Conservation (phyloP, 2,888 invertebrate species). For the Stenchaetothrips biformis region DNA sequence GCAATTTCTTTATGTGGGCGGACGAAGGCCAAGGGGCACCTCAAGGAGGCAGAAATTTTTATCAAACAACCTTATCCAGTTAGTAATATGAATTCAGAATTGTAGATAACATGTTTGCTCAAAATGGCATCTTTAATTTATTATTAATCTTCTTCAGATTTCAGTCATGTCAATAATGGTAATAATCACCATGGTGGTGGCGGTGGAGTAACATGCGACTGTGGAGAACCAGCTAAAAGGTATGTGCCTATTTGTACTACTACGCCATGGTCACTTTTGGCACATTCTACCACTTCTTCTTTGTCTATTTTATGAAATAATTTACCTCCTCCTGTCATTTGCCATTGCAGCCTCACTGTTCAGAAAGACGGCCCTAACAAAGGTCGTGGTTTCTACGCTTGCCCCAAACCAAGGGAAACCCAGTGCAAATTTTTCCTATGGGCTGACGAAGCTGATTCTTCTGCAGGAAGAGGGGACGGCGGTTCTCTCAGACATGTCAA, state of each 20-base stretch:
- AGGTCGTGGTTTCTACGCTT: conserved; percentile 74
- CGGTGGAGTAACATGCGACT: conserved; percentile 52
- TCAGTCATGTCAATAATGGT: conserved; percentile 26
- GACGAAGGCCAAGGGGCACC: conserved; percentile 34
- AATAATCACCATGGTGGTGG: conserved; percentile 31
- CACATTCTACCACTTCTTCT: conserved; percentile 8
- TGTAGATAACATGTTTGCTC: too few relatives aligned
- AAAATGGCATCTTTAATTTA: too few relatives aligned
- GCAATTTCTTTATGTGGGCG: conserved; percentile 74
- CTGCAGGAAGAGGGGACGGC: background rate
- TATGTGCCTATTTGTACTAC: conserved; percentile 38
- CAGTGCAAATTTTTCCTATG: conserved; percentile 53
- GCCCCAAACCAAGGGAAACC: conserved; percentile 52
- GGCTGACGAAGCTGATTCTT: conserved; percentile 45
- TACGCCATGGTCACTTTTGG: background rate
- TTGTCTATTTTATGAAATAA: too few relatives aligned
- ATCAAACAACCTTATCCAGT: background rate
- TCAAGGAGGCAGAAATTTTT: background rate
- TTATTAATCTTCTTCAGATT: conserved; percentile 15
- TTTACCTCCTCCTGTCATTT: conserved; percentile 6
- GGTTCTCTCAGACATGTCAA: conserved; percentile 22
- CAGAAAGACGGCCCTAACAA: conserved; percentile 81
- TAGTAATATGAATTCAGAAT: background rate
- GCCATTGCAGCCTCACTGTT: conserved; percentile 60
- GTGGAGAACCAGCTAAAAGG: conserved; percentile 55